These are phyloP conservation scores for Eucera pruinosa DNA, from an alignment of 2,888 invertebrate genomes.

Conservation along the genomic window DNA sequence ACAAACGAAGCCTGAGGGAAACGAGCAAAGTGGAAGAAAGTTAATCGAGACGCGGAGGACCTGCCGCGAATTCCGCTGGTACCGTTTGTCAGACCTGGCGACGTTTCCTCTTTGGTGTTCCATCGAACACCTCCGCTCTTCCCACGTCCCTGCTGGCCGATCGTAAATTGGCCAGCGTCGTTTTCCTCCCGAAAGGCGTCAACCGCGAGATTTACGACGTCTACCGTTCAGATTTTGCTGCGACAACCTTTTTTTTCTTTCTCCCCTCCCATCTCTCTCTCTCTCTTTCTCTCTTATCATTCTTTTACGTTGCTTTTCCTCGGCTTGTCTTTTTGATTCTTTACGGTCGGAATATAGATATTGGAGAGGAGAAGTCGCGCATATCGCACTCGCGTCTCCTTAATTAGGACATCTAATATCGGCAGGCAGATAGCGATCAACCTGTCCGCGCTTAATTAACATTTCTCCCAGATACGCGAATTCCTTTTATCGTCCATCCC, in stretches of 20 bases:
- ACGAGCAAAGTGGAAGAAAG: slow-evolving; percentile 24
- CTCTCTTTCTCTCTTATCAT: background rate
- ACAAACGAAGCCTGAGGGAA: slow-evolving; percentile 5
- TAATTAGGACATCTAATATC: slow-evolving; percentile 56
- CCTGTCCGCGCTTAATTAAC: slow-evolving; percentile 50
- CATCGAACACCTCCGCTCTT: slow-evolving; percentile 58
- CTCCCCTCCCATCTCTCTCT: background rate
- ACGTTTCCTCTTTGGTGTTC: slow-evolving; percentile 44
- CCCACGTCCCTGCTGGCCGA: slow-evolving; percentile 51
- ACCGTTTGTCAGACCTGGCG: slow-evolving; percentile 43
- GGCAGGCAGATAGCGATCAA: slow-evolving; percentile 31
- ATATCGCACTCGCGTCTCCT: slow-evolving; percentile 9
- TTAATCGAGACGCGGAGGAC: slow-evolving; percentile 30
- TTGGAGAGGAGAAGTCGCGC: background rate
- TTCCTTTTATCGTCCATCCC: background rate
- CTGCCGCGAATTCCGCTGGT: slow-evolving; percentile 30
- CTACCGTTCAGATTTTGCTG: slow-evolving; percentile 39
- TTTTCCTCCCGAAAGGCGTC: slow-evolving; percentile 58
- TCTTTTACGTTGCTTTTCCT: background rate
- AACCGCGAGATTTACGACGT: slow-evolving; percentile 60
- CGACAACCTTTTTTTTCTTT: slow-evolving; percentile 26
- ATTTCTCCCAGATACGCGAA: slow-evolving; percentile 7
- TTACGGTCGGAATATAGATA: slow-evolving; percentile 17
- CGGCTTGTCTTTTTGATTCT: too few relatives aligned
- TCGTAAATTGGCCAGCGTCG: slow-evolving; percentile 62